These are phyloP conservation scores for Erebia aethiops DNA, from an alignment of 2,888 invertebrate genomes.

Conservation along the genomic window DNA sequence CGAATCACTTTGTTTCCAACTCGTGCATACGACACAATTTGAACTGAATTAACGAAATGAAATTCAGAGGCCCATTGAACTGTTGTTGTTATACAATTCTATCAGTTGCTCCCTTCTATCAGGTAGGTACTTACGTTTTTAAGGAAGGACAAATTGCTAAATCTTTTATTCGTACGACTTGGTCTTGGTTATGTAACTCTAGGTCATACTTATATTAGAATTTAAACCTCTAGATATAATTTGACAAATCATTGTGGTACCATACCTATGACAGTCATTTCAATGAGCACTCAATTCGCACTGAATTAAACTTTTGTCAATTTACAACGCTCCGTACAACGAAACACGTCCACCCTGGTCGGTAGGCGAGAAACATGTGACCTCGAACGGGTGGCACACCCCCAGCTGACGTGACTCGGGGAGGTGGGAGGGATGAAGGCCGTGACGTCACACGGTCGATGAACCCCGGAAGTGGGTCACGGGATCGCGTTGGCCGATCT, in stretches of 20 bases:
- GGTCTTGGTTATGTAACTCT: not conserved
- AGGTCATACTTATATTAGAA: not conserved
- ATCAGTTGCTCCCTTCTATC: not conserved
- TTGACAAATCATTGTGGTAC: not conserved
- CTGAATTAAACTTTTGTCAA: constrained; percentile 46
- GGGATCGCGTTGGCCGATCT: constrained; percentile 68
- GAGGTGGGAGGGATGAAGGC: constrained; percentile 48
- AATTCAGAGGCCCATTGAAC: too few species aligned
- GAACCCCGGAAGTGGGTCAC: constrained; percentile 76
- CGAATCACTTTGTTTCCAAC: too few species aligned
- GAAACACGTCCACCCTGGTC: constrained; percentile 58
- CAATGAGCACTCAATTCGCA: constrained; percentile 43
- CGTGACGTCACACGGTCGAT: constrained; percentile 80
- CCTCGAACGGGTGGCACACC: constrained; percentile 71
- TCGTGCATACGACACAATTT: too few species aligned
- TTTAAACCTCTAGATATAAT: not conserved
- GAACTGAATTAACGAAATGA: too few species aligned
- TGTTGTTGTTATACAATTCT: not conserved
- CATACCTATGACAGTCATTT: constrained; percentile 75
- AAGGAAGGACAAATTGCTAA: not conserved
- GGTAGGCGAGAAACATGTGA: constrained; percentile 66
- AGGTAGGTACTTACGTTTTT: not conserved
- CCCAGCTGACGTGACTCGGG: constrained; percentile 56
- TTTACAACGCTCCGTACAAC: constrained; percentile 15
- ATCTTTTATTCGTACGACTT: not conserved